Base-by-base conservation (phyloP, 2,113 vertebrate species). In the Platichthys flesus region DNA sequence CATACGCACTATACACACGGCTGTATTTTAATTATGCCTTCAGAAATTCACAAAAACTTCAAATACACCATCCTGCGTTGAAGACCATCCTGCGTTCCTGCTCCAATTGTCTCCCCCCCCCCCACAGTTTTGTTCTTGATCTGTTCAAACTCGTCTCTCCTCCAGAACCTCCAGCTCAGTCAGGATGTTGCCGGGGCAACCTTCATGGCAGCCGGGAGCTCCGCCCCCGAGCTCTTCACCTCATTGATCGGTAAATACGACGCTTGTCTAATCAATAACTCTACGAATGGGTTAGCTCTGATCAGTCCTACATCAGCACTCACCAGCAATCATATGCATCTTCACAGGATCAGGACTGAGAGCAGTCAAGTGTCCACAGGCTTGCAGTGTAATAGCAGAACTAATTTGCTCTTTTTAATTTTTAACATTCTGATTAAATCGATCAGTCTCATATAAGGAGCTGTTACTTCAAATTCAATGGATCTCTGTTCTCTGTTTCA, bases 121-220 rank as follows among this genome's bases (percentile, higher is more conserved):
- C 28, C 28, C 28, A 5, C 31, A 31, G 31, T 5, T 31, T 31
- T 31, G 7, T 31, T 7, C 31, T 31, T 31, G 4, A 31, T 31
- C 31, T 7, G 21, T 68, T 52, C 14, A 40, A 84, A n/a, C 65
- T 55, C 55, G 23, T 85, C 49, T 75, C 24, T 74, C 62, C 60
- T 68, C 28, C 18, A 95, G 94, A 95, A 95, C 76, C 90, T 95
- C n/a, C 87, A 94, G 40, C 91, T 95, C 71, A 95, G 94, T 86
- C 92, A 95, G 78, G 94, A 95, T 91, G 94, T 95, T 78, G 94
- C 94, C 0, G 94, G 94, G 40, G 94, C 94, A 77, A 95, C 94
- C 45, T 95, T 95, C 79, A 95, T 95, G 95, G 95, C 95, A 62
- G 95, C 95, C 23, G 95, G 95, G 42, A 95, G 95, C 89, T 95